Conservation (phyloP, 2,888 invertebrate genomes). For the Teleogryllus oceanicus region DNA sequence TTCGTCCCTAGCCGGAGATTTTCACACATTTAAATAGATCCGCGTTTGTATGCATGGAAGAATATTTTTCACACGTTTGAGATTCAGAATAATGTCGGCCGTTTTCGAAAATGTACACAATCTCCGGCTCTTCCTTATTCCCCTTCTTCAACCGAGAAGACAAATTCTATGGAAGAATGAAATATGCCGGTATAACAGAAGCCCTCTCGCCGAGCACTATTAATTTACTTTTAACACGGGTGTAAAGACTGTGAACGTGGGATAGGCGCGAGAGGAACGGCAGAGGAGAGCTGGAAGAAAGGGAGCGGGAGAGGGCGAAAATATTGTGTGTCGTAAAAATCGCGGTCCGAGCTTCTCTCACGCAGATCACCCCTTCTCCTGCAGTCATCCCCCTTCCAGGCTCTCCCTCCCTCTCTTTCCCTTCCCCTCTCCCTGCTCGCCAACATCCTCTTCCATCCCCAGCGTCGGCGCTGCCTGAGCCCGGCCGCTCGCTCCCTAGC, state of each 20-base stretch:
- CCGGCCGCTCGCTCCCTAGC: background rate
- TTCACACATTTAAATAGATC: no score
- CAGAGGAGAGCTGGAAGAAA: background rate
- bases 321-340: background rate
- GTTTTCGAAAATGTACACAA: slow-evolving; percentile 8
- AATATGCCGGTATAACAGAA: background rate
- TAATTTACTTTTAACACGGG: slow-evolving; percentile 18
- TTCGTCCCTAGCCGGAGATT: no score
- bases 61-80: background rate
- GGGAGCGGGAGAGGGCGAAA: background rate
- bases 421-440: background rate
- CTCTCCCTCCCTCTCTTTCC: background rate
- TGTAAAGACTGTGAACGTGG: background rate
- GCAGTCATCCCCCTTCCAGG: background rate
- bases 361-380: background rate
- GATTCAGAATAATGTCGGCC: background rate
- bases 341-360: slow-evolving; percentile 18
- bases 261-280: background rate
- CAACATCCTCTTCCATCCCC: background rate
- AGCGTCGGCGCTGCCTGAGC: background rate
- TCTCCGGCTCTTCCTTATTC: background rate
- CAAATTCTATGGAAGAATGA: background rate
- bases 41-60: no score
- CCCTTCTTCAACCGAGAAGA: background rate
- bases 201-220: background rate